Conservation (phyloP, 2,797 vertebrate species). For the Trachurus trachurus region DNA sequence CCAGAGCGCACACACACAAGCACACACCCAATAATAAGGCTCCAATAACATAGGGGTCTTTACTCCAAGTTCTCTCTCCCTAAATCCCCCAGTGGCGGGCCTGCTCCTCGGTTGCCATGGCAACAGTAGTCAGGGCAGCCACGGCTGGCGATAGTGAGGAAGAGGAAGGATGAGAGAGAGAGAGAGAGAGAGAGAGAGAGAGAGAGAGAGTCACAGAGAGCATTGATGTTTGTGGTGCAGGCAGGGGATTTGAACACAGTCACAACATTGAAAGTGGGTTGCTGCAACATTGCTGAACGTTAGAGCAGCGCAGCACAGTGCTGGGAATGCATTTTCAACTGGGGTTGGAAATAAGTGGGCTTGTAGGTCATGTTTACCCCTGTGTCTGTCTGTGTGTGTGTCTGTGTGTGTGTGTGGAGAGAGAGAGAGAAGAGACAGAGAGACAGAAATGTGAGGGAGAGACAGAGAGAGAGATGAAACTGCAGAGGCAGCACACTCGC, state of each 20-base stretch:
- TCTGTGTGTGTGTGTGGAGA: slow-evolving; percentile 1
- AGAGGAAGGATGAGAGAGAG: slow-evolving; percentile 54
- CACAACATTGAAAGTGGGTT: slow-evolving; percentile 68
- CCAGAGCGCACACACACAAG: slow-evolving; percentile 33
- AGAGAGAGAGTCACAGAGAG: slow-evolving; percentile 52
- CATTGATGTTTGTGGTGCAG: slow-evolving; percentile 71
- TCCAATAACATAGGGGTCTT: slow-evolving; percentile 80
- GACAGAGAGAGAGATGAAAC: slow-evolving; percentile 51
- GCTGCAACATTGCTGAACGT: slow-evolving; percentile 48
- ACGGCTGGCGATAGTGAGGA: slow-evolving; percentile 62
- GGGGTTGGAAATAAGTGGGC: slow-evolving; percentile 78
- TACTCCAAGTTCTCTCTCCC: slow-evolving; percentile 75
- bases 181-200: slow-evolving; percentile 40
- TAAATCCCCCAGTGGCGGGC: slow-evolving; percentile 74
- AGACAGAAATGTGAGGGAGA: slow-evolving; percentile 29
- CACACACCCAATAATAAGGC: slow-evolving; percentile 71
- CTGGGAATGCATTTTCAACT: slow-evolving; percentile 60
- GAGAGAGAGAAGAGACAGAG: background rate
- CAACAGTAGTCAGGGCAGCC: slow-evolving; percentile 80
- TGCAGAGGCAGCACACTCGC: slow-evolving; percentile 58
- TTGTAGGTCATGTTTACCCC: slow-evolving; percentile 81
- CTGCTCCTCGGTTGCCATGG: slow-evolving; percentile 76
- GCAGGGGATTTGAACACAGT: slow-evolving; percentile 70
- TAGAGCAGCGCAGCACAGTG: slow-evolving; percentile 42
- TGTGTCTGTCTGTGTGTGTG: slow-evolving; percentile 40